Percentiles rank a stretch among this genome's conserved stretches.
These are phyloP conservation scores for Brachionus calyciflorus DNA, from an alignment of 1,140 invertebrate genomes.

Conservation along the genomic window DNA sequence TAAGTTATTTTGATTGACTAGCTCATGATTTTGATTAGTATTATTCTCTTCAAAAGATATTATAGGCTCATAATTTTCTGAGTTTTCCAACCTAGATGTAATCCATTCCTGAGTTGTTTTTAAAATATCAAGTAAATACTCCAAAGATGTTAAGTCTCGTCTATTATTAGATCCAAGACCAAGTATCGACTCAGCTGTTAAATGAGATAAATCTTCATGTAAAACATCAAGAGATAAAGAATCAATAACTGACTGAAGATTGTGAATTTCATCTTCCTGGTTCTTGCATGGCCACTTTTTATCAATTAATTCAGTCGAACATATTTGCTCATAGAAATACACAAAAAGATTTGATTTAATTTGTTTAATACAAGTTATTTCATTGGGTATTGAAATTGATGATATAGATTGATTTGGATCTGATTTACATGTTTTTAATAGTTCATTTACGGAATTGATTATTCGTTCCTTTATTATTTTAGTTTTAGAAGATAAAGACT, in stretches of 20 bases:
- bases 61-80: background rate
- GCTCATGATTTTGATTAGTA: too few relatives aligned
- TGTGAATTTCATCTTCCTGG: conserved; percentile 58
- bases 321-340: conserved; percentile 33
- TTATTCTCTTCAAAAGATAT: background rate
- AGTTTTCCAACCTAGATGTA: background rate
- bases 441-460: background rate
- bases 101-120: conserved; percentile 48
- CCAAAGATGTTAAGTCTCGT: conserved; percentile 52
- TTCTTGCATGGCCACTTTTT: conserved; percentile 45
- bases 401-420: background rate
- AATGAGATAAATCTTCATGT: conserved; percentile 58
- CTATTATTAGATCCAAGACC: conserved; percentile 48
- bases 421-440: conserved; percentile 10
- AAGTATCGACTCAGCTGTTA: conserved; percentile 53
- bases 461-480: background rate
- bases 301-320: conserved; percentile 31
- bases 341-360: conserved; percentile 28
- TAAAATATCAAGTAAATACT: conserved; percentile 58
- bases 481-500: background rate
- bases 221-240: conserved; percentile 55
- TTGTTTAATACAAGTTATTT: conserved; percentile 8
- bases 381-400: background rate
- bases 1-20: background rate
- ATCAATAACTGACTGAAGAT: conserved; percentile 58